A percentile compares a stretch with the other conserved stretches of the same genome.
These are phyloP conservation scores for Lathronympha strigana DNA, from an alignment of 2,888 invertebrate species.

Conservation along the genomic window DNA sequence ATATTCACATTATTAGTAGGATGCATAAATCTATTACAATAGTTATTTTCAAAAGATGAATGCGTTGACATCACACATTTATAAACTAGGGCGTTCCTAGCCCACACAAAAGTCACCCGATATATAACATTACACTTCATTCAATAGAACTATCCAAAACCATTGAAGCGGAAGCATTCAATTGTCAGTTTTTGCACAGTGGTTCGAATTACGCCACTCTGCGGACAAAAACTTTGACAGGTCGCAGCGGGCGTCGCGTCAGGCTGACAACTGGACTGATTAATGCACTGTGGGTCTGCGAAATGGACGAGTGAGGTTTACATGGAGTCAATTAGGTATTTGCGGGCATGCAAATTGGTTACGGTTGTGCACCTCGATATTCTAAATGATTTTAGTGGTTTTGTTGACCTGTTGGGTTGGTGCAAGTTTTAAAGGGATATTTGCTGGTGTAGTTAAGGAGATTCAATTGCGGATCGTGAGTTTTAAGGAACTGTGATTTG, in stretches of 20 bases:
- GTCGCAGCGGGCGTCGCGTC: slow-evolving; percentile 42
- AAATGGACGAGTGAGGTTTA: slow-evolving; percentile 15
- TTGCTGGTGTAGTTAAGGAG: background rate
- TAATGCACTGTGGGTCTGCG: slow-evolving; percentile 41
- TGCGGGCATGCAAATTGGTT: slow-evolving; percentile 20
- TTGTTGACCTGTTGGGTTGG: background rate
- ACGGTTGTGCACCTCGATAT: background rate
- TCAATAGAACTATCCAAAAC: slow-evolving; percentile 6
- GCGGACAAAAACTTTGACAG: slow-evolving; percentile 43
- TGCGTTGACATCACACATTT: slow-evolving; percentile 1
- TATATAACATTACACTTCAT: background rate
- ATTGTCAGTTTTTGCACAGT: slow-evolving; percentile 40
- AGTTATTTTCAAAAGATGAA: too few species aligned
- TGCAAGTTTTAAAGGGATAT: background rate
- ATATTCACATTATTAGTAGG: background rate
- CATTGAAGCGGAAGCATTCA: slow-evolving; percentile 31
- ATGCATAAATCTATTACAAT: background rate
- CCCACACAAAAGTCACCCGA: slow-evolving; percentile 8
- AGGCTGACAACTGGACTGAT: slow-evolving; percentile 44
- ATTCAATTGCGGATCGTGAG: too few species aligned
- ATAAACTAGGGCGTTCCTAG: background rate
- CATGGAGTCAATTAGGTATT: slow-evolving; percentile 28
- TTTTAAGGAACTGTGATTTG: too few species aligned
- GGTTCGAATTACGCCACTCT: slow-evolving; percentile 39
- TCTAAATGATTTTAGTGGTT: slow-evolving; percentile 1